These are phyloP conservation scores for Ctenoplectra terminalis DNA, from an alignment of 1,140 invertebrate genomes.

Conservation along the genomic window DNA sequence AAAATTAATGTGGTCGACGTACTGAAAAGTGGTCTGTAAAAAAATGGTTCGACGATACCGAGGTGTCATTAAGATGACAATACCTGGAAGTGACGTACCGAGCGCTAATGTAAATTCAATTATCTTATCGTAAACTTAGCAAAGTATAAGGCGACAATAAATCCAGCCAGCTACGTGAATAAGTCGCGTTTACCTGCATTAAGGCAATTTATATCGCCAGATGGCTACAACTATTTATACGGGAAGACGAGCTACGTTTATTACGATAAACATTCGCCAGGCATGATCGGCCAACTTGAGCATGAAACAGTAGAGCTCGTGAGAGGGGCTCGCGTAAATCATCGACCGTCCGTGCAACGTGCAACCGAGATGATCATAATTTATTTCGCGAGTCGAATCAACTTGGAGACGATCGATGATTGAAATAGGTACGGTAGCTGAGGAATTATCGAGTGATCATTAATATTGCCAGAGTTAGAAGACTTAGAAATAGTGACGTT, in stretches of 20 bases:
- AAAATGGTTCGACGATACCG: not conserved
- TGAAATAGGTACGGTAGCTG: not conserved
- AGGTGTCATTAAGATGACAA: not conserved
- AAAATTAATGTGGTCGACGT: no score
- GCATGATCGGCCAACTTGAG: not conserved
- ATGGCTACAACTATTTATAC: slow-evolving; percentile 26
- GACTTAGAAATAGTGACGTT: no score
- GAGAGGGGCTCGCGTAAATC: not conserved
- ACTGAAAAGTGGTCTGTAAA: not conserved
- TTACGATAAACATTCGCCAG: slow-evolving; percentile 36
- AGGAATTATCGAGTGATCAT: not conserved
- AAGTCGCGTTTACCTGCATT: slow-evolving; percentile 11
- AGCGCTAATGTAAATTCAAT: slow-evolving; percentile 1
- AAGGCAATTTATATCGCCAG: not conserved
- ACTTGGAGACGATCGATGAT: not conserved
- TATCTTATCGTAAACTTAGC: not conserved
- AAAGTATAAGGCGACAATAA: not conserved
- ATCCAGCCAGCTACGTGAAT: not conserved
- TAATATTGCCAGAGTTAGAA: not conserved
- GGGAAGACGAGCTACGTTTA: slow-evolving; percentile 26
- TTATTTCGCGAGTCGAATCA: slow-evolving; percentile 20
- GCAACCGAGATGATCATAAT: slow-evolving; percentile 4
- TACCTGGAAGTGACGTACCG: not conserved
- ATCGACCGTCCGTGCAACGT: not conserved
- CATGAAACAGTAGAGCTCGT: not conserved